Percentiles rank a stretch among this genome's conserved stretches.
These are phyloP conservation scores for Drosophila repleta DNA, from an alignment of 1,140 invertebrate species.

Conservation along the genomic window DNA sequence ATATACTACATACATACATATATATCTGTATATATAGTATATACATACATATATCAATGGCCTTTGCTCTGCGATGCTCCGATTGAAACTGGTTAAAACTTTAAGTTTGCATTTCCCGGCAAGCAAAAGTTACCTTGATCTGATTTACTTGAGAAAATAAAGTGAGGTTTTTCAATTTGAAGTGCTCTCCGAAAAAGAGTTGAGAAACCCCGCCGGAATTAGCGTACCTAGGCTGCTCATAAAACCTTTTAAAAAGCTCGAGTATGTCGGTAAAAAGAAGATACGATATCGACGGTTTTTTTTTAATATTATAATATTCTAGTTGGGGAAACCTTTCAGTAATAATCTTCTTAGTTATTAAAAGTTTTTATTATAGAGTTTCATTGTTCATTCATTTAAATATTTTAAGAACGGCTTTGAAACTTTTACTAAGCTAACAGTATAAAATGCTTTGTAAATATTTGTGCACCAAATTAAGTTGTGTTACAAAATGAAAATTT, in stretches of 20 bases:
- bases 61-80: constrained; percentile 18
- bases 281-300: too few relatives aligned
- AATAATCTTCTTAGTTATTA: too few relatives aligned
- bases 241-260: too few relatives aligned
- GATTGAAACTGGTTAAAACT: constrained; percentile 58
- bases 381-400: too few relatives aligned
- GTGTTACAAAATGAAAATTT: neutral
- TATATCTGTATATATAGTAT: neutral
- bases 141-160: neutral
- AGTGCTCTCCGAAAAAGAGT: neutral
- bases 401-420: neutral
- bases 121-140: neutral
- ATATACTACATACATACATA: neutral
- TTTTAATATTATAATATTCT: too few relatives aligned
- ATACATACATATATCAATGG: constrained; percentile 28
- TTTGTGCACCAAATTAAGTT: neutral
- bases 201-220: neutral
- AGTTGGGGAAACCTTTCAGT: too few relatives aligned
- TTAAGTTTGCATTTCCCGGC: constrained; percentile 41
- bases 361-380: too few relatives aligned
- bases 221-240: too few relatives aligned
- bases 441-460: neutral
- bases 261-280: too few relatives aligned
- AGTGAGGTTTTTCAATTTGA: neutral
- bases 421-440: too few relatives aligned